phyloP scores from a whole-genome alignment of 2,113 vertebrate species.

The Xyliphius kryptos region DNA sequence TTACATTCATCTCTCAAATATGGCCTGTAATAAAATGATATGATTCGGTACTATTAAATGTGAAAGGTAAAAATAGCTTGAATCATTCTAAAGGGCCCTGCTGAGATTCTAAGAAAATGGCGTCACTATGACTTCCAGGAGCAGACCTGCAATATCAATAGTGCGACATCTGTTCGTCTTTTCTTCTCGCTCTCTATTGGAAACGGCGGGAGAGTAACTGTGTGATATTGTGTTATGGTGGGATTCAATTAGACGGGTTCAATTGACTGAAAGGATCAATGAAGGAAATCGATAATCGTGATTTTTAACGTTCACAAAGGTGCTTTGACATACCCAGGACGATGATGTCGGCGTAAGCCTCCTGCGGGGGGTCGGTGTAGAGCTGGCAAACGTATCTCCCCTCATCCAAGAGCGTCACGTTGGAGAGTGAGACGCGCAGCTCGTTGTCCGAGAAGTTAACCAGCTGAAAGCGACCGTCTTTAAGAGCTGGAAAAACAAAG shows the following conservation, averaged over 20 bases:
- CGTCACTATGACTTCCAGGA: slow-evolving; percentile 67
- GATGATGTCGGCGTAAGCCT: slow-evolving; percentile 89
- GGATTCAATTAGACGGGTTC: slow-evolving; percentile 60
- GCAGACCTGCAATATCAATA: slow-evolving; percentile 51
- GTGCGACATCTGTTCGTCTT: slow-evolving; percentile 67
- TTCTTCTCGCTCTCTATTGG: slow-evolving; percentile 53
- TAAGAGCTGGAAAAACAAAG: slow-evolving; percentile 74
- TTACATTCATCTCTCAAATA: no score
- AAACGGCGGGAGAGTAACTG: slow-evolving; percentile 61
- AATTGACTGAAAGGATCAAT: slow-evolving; percentile 43
- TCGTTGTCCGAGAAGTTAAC: slow-evolving; percentile 99
- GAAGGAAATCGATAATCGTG: slow-evolving; percentile 33
- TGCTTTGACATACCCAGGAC: slow-evolving; percentile 81
- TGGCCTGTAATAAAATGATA: no score
- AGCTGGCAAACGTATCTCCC: slow-evolving; percentile 97
- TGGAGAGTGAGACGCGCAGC: slow-evolving; percentile 93
- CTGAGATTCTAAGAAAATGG: slow-evolving; percentile 63
- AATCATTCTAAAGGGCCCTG: slow-evolving; percentile 60
- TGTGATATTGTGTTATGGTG: slow-evolving; percentile 67
- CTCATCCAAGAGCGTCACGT: slow-evolving; percentile 93
- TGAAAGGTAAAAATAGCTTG: no score
- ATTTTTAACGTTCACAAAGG: slow-evolving; percentile 32
- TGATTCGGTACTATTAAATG: no score
- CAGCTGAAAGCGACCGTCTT: slow-evolving; percentile 98
- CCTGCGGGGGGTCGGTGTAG: slow-evolving; percentile 96